Conservation (phyloP, 2,113 vertebrate genomes). For the Apodemus speciosus region DNA sequence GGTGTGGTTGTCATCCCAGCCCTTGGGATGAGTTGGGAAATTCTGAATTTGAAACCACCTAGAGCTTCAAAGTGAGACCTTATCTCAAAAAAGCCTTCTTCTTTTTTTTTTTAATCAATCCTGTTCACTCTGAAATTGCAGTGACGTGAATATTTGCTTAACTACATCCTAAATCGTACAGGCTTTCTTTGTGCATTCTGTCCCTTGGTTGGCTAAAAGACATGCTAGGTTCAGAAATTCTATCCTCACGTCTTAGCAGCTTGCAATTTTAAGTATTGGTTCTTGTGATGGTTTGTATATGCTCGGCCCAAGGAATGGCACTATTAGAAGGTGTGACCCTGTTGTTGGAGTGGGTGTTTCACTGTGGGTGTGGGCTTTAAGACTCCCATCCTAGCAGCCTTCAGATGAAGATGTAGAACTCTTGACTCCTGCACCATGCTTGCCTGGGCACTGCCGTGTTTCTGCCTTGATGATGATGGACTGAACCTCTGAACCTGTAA, state of each 20-base stretch:
- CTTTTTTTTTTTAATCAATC: no score
- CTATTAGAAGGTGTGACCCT: no score
- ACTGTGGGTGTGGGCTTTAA: no score
- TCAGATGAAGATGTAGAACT: no score
- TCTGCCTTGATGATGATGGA: no score
- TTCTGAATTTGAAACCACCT: neutral
- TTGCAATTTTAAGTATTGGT: neutral
- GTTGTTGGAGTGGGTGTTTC: no score
- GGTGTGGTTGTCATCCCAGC: neutral
- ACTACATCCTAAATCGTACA: neutral
- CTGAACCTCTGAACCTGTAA: no score
- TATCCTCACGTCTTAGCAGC: neutral
- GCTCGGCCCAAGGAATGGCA: no score
- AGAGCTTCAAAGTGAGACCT: neutral
- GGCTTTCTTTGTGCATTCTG: neutral
- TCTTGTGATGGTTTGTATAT: no score
- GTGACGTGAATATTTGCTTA: neutral
- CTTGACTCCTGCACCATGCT: no score
- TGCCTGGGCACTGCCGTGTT: no score
- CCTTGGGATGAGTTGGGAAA: neutral
- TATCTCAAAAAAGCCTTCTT: neutral
- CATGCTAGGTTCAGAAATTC: neutral
- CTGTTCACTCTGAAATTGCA: neutral
- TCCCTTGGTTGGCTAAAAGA: neutral
- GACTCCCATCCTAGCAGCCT: no score